Percentiles rank a stretch among this genome's conserved stretches.
Conservation (phyloP, 2,113 vertebrate genomes). For the Brachyhypopomus gauderio region DNA sequence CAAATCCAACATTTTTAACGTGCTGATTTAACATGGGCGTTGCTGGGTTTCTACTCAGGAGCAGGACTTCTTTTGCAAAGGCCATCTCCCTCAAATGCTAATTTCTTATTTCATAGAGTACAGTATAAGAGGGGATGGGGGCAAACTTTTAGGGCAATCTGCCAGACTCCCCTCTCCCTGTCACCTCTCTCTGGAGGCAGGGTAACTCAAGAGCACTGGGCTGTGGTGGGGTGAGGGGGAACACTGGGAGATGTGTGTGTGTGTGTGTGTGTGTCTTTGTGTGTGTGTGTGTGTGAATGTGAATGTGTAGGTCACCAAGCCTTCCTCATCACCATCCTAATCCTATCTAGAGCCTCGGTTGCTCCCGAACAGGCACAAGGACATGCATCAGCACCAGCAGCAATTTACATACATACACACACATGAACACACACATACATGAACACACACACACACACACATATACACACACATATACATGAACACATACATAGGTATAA, state of each 20-base stretch:
- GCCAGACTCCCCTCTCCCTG: background rate
- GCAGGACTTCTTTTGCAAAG: too few species aligned
- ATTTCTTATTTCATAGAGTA: background rate
- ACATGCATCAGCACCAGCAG: constrained; percentile 5
- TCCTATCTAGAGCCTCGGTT: background rate
- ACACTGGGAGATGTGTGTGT: background rate
- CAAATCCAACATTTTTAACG: background rate
- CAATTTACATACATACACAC: constrained; percentile 7
- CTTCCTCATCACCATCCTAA: background rate
- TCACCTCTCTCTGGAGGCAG: too few species aligned
- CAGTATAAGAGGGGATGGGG: background rate
- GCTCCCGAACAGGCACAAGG: constrained; percentile 1
- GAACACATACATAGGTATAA: too few species aligned
- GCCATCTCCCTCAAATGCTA: background rate
- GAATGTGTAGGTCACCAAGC: constrained; percentile 11
- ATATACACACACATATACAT: background rate
- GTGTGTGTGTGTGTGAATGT: too few species aligned
- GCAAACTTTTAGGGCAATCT: background rate
- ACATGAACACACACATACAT: background rate
- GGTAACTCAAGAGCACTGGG: too few species aligned
- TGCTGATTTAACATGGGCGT: background rate
- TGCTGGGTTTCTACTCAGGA: too few species aligned
- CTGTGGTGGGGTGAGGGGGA: background rate
- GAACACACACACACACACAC: background rate
- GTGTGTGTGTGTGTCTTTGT: too few species aligned